Evolutionary conservation across 2,888 invertebrate species (phyloP), one percentile per base, ranked within the genome.

Genomic region (Maniola hyperantus): DNA sequence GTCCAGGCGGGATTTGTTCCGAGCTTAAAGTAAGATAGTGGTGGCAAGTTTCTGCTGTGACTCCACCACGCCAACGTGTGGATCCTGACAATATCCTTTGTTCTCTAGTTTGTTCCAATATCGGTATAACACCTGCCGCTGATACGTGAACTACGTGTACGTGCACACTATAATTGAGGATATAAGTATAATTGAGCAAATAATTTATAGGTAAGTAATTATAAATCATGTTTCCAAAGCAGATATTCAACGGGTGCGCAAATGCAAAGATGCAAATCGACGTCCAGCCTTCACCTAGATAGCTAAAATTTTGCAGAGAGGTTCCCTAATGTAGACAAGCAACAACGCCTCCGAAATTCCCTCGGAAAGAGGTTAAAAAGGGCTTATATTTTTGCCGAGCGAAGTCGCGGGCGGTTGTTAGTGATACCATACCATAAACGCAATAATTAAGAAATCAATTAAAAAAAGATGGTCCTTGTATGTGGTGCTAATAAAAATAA

Each of bases 11-110:
- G 46, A 96, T 92, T 64, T 94, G 88, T 73, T 95, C 95, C 0
- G 96, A 92, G 58, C 90, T 88, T 46, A 96, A 84, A 0, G 93
- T 91, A 34, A 96, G 86, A 80, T 96, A 96, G 80, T 96, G 96
- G 72, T 95, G 94, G 79, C 96, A 96, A 1, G 96, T 96, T 83
- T 96, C 96, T 0, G 94, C 95, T 0, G 95, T 95, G 67, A 96
- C 84, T 0, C 93, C 93, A 0, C 89, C 92, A 4, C 94, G 93
- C 77, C 91, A 91, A 1, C 79, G 84, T 36, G 77, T 83, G 73
- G 94, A 93, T 51, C 96, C 96, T 72, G 67, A 86, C 77, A 62
- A 88, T 79, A 67, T 87, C 82, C 77, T 85, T 73, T 71, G 74
- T 68, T 76, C 75, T 66, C 94, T 93, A 0, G 93, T 93, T 61